Base-by-base conservation (phyloP, 2,888 invertebrate species). In the Dryobotodes eremita region DNA sequence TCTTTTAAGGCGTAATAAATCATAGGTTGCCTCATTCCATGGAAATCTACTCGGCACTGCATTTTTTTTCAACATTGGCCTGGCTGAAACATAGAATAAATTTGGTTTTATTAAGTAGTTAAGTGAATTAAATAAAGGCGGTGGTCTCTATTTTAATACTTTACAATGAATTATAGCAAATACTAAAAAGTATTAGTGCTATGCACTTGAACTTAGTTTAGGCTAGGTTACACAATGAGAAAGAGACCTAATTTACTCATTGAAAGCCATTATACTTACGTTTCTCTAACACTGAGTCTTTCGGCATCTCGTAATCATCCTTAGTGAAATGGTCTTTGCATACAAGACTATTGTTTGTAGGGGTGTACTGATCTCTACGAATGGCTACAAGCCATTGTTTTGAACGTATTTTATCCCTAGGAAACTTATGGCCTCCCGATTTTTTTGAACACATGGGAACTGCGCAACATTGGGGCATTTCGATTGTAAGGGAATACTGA, bases 381-480 rank as follows among this genome's bases (percentile, higher is more conserved):
- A 82, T 84, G 46, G 46, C 46, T 65, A 50, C 59, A n/a, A 82
- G 68, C 84, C 82, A 84, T 42, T 76, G 73, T 65, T 82, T 53
- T 46, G 71, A 61, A 42, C 74, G 71, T 48, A n/a, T 61, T 74
- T 59, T 48, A 26, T 84, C 82, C 20, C 71, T 69, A 17, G 83
- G 83, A 73, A 83, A 83, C 53, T 75, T 80, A 73, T 83, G 83
- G 31, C 77, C 77, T n/a, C 83, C 82, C n/a, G n/a, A 46, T 77
- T 55, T 77, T 31, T 77, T 65, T 7, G 74, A 59, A 64, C 84
- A 84, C 75, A 65, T 73, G 4, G 75, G 75, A 7, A 79, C 79
- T 17, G 66, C 66, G 36, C 64, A 71, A 59, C 75, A 79, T 31
- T 36, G 62, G 13, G 79, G 64, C 64, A 64, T 64, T 42, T 64